A percentile compares a stretch with the other conserved stretches of the same genome.
phyloP scores from a whole-genome alignment of 2,113 vertebrate genomes.

The western clawed frog (Xenopus tropicalis) region DNA sequence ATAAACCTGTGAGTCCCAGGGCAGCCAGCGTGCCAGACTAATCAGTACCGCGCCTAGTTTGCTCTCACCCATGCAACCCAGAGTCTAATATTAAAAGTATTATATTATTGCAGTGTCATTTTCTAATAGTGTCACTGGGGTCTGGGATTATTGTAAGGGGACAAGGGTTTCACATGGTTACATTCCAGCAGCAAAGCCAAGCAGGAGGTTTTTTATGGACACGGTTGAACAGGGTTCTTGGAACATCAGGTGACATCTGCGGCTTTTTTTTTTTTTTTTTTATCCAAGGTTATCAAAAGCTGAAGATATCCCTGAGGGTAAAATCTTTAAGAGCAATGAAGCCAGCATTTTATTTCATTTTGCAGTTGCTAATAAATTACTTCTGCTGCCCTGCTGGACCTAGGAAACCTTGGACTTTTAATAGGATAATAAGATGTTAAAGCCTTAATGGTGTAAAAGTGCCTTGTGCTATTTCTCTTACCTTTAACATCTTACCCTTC shows the following conservation, averaged over 20 bases:
- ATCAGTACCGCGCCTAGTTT: too few relatives aligned
- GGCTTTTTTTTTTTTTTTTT: not conserved
- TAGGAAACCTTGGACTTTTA: not conserved
- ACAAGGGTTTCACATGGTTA: too few relatives aligned
- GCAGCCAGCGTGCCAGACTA: too few relatives aligned
- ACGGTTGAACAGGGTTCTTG: not conserved
- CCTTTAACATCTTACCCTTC: too few relatives aligned
- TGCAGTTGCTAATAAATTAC: conserved; percentile 5
- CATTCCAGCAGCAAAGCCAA: too few relatives aligned
- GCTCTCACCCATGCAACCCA: too few relatives aligned
- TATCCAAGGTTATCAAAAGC: conserved; percentile 8
- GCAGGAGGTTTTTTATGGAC: too few relatives aligned
- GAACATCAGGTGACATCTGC: conserved; percentile 12
- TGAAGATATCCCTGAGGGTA: not conserved
- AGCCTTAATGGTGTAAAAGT: not conserved
- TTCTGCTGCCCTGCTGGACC: not conserved
- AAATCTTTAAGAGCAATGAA: not conserved
- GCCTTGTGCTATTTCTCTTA: not conserved
- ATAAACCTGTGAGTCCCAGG: too few relatives aligned
- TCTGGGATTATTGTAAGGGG: too few relatives aligned
- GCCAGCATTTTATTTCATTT: not conserved
- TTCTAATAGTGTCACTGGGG: too few relatives aligned
- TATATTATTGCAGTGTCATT: too few relatives aligned
- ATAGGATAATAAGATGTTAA: not conserved
- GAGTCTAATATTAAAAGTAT: too few relatives aligned